These are phyloP conservation scores for Nannobrachium achirus DNA, from an alignment of 2,113 vertebrate genomes.

Conservation along the genomic window DNA sequence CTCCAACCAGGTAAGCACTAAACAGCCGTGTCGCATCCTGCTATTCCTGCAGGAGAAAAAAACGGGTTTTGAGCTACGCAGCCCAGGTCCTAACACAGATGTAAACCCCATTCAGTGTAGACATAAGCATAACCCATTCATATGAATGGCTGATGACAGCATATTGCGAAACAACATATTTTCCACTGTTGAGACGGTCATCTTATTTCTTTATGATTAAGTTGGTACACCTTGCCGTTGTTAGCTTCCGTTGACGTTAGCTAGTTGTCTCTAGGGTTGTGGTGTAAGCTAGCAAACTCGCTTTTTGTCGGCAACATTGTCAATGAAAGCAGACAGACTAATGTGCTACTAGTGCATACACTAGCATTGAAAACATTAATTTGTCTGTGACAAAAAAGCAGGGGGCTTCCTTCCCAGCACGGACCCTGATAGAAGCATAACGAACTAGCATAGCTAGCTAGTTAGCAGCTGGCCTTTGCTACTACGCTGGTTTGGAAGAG, in stretches of 20 bases:
- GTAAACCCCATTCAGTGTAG: background rate
- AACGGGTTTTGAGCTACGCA: background rate
- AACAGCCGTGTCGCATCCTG: background rate
- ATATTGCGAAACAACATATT: fast-evolving
- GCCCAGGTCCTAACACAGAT: background rate
- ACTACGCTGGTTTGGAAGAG: constrained; percentile 6
- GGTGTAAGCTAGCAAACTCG: background rate
- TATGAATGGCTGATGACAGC: background rate
- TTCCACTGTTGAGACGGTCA: background rate
- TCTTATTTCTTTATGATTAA: background rate
- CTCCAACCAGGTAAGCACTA: background rate
- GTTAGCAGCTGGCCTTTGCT: constrained; percentile 27
- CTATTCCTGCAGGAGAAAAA: constrained; percentile 7
- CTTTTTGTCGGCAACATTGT: background rate
- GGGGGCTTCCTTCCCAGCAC: too few relatives aligned
- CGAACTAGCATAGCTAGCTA: background rate
- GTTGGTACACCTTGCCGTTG: constrained; percentile 11
- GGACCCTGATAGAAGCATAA: constrained; percentile 13
- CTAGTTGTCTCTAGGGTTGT: constrained; percentile 16
- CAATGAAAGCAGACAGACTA: background rate
- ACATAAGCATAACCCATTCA: too few relatives aligned
- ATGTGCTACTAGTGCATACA: too few relatives aligned
- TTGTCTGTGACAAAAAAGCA: too few relatives aligned
- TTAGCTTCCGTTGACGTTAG: constrained; percentile 50
- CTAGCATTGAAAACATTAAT: too few relatives aligned